Conservation (phyloP, 2,113 vertebrate species). For the Oxygymnocypris stewartii region DNA sequence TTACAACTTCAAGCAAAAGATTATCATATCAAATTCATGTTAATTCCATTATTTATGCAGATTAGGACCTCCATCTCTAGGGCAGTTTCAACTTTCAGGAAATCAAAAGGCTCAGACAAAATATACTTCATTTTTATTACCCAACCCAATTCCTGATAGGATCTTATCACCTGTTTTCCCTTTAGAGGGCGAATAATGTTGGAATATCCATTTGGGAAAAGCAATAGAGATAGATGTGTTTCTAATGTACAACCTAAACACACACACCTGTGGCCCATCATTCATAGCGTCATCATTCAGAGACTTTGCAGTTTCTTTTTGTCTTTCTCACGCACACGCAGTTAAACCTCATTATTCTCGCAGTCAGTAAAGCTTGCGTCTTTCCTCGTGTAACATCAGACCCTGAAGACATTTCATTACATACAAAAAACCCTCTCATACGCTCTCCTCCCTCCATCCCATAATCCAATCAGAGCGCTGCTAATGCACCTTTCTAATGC, state of each 20-base stretch:
- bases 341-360: constrained; percentile 84
- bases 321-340: constrained; percentile 65
- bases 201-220: constrained; percentile 49
- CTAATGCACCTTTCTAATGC: constrained; percentile 85
- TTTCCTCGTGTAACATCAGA: constrained; percentile 80
- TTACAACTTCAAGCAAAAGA: constrained; percentile 61
- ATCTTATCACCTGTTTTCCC: constrained; percentile 67
- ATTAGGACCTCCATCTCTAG: constrained; percentile 57
- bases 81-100: constrained; percentile 69
- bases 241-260: constrained; percentile 48
- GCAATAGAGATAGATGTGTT: constrained; percentile 38
- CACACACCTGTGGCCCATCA: constrained; percentile 26
- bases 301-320: constrained; percentile 47
- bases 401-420: constrained; percentile 90
- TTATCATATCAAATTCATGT: constrained; percentile 67
- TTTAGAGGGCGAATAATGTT: constrained; percentile 41
- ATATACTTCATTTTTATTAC: constrained; percentile 63
- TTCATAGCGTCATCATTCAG: neutral
- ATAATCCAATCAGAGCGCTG: constrained; percentile 84
- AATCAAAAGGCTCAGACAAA: constrained; percentile 71
- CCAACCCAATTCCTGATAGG: constrained; percentile 64
- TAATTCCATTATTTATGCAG: constrained; percentile 71
- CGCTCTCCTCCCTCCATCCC: constrained; percentile 61
- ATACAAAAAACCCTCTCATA: constrained; percentile 67
- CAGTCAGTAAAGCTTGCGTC: constrained; percentile 66